These are phyloP conservation scores for Lithophane ornitopus DNA, from an alignment of 2,888 invertebrate genomes.

Conservation along the genomic window DNA sequence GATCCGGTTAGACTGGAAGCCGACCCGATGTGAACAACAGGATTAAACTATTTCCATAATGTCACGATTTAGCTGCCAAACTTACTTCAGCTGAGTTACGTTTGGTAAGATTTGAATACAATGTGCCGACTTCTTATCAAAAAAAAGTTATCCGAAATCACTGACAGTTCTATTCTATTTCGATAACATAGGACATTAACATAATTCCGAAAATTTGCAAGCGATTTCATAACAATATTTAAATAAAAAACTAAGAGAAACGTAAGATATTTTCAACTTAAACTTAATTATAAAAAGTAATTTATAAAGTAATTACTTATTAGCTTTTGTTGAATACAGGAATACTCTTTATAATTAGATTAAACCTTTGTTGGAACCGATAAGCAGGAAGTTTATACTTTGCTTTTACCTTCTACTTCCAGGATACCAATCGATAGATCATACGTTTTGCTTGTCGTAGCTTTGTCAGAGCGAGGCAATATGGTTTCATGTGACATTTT, in stretches of 20 bases:
- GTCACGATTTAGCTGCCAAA: not conserved
- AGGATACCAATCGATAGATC: slow-evolving; percentile 1
- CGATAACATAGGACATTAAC: not conserved
- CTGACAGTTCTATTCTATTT: not conserved
- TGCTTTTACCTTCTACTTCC: not conserved
- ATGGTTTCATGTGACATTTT: not conserved
- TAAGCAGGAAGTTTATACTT: slow-evolving; percentile 30
- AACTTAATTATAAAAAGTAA: slow-evolving; percentile 5
- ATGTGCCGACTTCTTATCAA: not conserved
- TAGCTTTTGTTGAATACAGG: not conserved
- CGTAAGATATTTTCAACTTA: not conserved
- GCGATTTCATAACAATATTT: not conserved
- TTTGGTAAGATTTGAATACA: not conserved
- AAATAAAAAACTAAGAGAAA: not conserved
- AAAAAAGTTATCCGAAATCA: not conserved
- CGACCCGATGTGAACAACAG: not conserved
- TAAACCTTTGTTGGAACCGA: slow-evolving; percentile 32
- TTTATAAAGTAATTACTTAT: slow-evolving; percentile 32
- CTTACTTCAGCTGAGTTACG: not conserved
- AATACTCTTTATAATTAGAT: slow-evolving; percentile 10
- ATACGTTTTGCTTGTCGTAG: not conserved
- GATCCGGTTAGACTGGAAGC: not conserved
- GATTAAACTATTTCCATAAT: not conserved
- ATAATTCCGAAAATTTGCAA: not conserved
- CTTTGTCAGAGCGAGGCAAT: not conserved